Evolutionary conservation across 1,140 invertebrate species (phyloP).

Genomic region (Bombus soroeensis): DNA sequence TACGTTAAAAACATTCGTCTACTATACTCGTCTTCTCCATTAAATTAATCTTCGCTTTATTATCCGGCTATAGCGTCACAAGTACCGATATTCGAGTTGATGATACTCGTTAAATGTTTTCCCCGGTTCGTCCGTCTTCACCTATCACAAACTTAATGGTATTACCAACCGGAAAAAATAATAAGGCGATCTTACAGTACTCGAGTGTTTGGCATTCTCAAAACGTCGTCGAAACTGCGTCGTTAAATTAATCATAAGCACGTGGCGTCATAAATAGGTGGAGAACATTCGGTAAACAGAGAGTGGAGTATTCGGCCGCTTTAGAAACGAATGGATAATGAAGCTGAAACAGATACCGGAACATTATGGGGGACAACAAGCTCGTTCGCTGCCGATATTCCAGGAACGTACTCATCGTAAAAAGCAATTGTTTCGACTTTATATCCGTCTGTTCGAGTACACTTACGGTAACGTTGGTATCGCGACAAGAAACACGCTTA

Average conservation of each 20-base stretch:
- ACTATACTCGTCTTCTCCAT: neutral
- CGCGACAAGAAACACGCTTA: constrained; percentile 35
- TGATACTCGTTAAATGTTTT: constrained; percentile 24
- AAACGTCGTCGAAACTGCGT: neutral
- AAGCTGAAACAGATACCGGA: constrained; percentile 43
- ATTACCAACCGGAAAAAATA: neutral
- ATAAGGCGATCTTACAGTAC: neutral
- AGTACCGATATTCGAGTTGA: constrained; percentile 3
- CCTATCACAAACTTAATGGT: neutral
- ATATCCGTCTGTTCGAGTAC: constrained; percentile 46
- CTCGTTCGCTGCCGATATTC: constrained; percentile 59
- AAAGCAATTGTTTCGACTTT: constrained; percentile 72
- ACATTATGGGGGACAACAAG: constrained; percentile 13
- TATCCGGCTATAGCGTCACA: no score
- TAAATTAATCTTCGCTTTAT: neutral
- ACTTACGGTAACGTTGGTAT: constrained; percentile 9
- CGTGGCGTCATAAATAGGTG: neutral
- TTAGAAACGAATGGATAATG: constrained; percentile 48
- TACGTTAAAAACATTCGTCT: neutral
- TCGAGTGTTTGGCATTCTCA: neutral
- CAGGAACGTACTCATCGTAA: constrained; percentile 67
- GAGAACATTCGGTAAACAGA: no score
- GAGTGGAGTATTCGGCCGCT: constrained; percentile 1
- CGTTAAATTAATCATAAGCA: constrained; percentile 19
- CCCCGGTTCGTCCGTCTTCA: neutral